A percentile compares a stretch with the other conserved stretches of the same genome.
phyloP scores from a whole-genome alignment of 2,888 invertebrate species.

The Leptopilina myrica region DNA sequence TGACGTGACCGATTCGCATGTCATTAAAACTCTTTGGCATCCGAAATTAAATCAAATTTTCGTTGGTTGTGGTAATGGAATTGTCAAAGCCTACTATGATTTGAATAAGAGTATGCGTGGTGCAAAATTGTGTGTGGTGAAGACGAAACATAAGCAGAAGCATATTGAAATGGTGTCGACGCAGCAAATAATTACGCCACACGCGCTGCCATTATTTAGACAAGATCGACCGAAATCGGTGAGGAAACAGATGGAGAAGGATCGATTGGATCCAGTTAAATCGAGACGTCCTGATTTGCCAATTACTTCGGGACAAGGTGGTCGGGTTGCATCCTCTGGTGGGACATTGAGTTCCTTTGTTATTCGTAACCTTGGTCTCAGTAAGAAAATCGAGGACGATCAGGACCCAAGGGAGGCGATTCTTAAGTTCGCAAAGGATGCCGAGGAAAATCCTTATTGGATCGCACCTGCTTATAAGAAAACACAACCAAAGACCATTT shows the following conservation, averaged over 20 bases:
- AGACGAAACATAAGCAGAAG: slow-evolving; percentile 87
- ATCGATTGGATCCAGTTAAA: slow-evolving; percentile 90
- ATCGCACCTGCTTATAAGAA: slow-evolving; percentile 93
- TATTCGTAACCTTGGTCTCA: slow-evolving; percentile 95
- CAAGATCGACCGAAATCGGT: slow-evolving; percentile 93
- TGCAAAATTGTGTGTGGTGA: slow-evolving; percentile 92
- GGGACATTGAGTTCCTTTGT: slow-evolving; percentile 98
- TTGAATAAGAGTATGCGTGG: slow-evolving; percentile 91
- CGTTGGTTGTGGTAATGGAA: slow-evolving; percentile 93
- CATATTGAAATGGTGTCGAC: slow-evolving; percentile 92
- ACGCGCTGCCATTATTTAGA: slow-evolving; percentile 95
- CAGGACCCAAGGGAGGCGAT: slow-evolving; percentile 96
- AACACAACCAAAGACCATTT: slow-evolving; percentile 92
- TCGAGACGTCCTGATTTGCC: slow-evolving; percentile 90
- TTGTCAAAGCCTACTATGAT: slow-evolving; percentile 94
- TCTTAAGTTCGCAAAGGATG: slow-evolving; percentile 94
- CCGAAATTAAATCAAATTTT: slow-evolving; percentile 98
- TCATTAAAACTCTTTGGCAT: slow-evolving; percentile 96
- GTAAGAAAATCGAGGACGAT: slow-evolving; percentile 93
- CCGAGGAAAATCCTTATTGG: slow-evolving; percentile 98
- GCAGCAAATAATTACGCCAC: slow-evolving; percentile 96
- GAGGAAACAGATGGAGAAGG: slow-evolving; percentile 94
- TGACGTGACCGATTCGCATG: slow-evolving; percentile 87
- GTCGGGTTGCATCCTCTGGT: slow-evolving; percentile 95
- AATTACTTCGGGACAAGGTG: slow-evolving; percentile 93